Evolutionary conservation across 2,113 vertebrate species (phyloP).

Genomic region (Eidolon helvum): DNA sequence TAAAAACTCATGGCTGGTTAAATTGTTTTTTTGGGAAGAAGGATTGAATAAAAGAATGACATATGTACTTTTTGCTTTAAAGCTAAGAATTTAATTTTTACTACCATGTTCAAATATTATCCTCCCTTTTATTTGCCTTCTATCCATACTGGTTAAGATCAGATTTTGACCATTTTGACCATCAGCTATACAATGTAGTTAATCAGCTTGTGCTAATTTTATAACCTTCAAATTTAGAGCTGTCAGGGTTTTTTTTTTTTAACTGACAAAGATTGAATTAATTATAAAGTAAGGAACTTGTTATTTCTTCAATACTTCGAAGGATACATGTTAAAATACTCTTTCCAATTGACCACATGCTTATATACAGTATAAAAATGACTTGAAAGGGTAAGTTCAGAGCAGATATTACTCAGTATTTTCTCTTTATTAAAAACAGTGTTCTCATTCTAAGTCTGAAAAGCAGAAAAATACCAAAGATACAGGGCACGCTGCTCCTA

Average conservation of each 20-base stretch:
- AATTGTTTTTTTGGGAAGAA: not conserved
- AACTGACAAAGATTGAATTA: slow-evolving; percentile 35
- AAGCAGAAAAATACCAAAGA: slow-evolving; percentile 40
- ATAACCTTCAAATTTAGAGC: slow-evolving; percentile 45
- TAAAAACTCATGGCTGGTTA: not conserved
- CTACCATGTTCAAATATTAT: slow-evolving; percentile 25
- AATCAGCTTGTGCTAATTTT: slow-evolving; percentile 49
- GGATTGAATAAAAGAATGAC: not conserved
- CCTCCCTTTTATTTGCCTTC: slow-evolving; percentile 52
- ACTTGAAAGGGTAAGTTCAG: not conserved
- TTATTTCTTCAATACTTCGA: slow-evolving; percentile 37
- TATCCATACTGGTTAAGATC: slow-evolving; percentile 6
- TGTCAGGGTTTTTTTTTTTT: slow-evolving; percentile 16
- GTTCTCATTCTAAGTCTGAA: not conserved
- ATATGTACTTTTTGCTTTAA: not conserved
- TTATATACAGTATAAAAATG: not conserved
- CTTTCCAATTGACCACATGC: not conserved
- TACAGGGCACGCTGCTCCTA: not conserved
- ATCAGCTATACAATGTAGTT: slow-evolving; percentile 44
- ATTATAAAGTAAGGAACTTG: slow-evolving; percentile 27
- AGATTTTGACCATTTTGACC: slow-evolving; percentile 44
- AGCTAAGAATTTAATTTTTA: slow-evolving; percentile 46
- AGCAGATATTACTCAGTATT: slow-evolving; percentile 23
- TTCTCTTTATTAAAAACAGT: not conserved
- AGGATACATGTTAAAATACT: slow-evolving; percentile 6